Evolutionary conservation across 2,797 vertebrate species (phyloP), one percentile per base, ranked within the genome.

Genomic region (Myotis daubentonii): DNA sequence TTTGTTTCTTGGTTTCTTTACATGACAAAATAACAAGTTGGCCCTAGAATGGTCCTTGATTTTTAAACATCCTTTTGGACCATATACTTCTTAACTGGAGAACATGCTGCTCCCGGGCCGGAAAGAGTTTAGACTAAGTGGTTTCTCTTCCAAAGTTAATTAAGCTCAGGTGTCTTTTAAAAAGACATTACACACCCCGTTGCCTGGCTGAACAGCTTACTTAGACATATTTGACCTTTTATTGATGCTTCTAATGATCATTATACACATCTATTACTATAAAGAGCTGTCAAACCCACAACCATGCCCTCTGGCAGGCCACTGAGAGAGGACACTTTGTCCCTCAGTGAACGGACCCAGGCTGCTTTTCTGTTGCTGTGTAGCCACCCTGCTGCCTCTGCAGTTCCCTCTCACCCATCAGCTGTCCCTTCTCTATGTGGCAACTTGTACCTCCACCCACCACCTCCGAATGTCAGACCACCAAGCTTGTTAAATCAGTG

Each of bases 1-100:
- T 71, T 66, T 92, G 62, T 76, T 79, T 81, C 87, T 70, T 85
- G 87, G 11, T 55, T 36, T 72, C 89, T 87, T 94, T 60, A 36
- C 1, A 23, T 15, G 20, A 22, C 28, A 78, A 86, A 81, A 85
- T 25, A 92, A 72, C 55, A 85, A 65, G 2, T 8, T 53, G 60
- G 33, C 23, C 6, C 25, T 65, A 25, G 6, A 20, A 16, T 33
- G 16, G 51, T 70, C 38, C 57, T 94, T 71, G 38, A 38, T 51
- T 74, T 66, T 91, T 78, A 5, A 30, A 38, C 13, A 53, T 62
- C 8, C 36, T 83, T 83, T 92, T n/a, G 51, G 62, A 36, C 30
- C 12, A 3, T 9, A 8, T 80, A n/a, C 44, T 72, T 70, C 79
- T 79, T 86, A 95, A 91, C 41, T 68, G 3, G 10, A 72, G 66